phyloP scores from a whole-genome alignment of 2,888 invertebrate genomes.

The Agrochola lychnidis region DNA sequence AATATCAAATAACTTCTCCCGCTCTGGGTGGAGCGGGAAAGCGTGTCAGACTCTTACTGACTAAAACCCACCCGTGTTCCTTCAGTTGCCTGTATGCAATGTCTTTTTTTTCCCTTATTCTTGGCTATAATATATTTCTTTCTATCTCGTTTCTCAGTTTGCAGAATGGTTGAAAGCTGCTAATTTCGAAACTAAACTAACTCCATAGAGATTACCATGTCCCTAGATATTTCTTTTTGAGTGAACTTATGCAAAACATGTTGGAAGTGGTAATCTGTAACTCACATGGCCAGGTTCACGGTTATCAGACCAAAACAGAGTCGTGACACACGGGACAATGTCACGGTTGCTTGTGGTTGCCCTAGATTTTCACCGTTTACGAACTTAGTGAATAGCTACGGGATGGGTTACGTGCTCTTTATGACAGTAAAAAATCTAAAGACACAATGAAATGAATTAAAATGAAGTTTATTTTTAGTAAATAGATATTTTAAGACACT shows the following conservation, averaged over 20 bases:
- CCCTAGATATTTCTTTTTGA: not conserved
- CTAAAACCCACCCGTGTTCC: too few relatives aligned
- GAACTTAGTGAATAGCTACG: not conserved
- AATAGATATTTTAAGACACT: not conserved
- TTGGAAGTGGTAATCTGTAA: not conserved
- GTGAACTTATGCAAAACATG: not conserved
- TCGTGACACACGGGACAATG: constrained; percentile 35
- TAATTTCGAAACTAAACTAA: not conserved
- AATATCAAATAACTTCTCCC: too few relatives aligned
- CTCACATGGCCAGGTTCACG: constrained; percentile 15
- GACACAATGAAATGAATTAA: not conserved
- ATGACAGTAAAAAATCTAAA: not conserved
- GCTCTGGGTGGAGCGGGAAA: too few relatives aligned
- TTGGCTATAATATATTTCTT: not conserved
- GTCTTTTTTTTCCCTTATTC: too few relatives aligned
- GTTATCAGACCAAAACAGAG: constrained; percentile 27
- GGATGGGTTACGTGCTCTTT: not conserved
- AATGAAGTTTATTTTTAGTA: not conserved
- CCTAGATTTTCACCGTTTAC: constrained; percentile 21
- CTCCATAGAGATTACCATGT: not conserved
- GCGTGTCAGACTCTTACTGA: too few relatives aligned
- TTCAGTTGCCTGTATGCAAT: too few relatives aligned
- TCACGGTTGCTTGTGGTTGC: constrained; percentile 42
- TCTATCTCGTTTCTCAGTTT: not conserved
- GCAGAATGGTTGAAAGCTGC: not conserved